Evolutionary conservation across 2,113 vertebrate genomes (phyloP).

Genomic region (Siniperca knerii): DNA sequence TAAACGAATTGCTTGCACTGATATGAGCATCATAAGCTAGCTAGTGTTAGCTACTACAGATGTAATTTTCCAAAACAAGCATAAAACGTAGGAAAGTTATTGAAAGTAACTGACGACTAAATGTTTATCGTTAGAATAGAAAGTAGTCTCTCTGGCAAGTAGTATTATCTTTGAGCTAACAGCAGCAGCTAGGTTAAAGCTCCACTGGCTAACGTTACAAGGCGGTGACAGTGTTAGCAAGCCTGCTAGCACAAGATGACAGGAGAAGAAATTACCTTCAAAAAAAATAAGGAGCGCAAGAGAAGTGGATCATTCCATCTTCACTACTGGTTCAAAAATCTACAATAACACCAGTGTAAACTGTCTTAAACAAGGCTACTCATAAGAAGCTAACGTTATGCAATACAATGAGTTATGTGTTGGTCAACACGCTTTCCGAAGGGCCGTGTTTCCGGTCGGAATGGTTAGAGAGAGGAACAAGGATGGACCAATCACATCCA

Average conservation of each 20-base stretch:
- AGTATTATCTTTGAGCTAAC: background rate
- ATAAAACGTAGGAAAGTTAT: accelerated
- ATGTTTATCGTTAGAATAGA: background rate
- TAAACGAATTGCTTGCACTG: background rate
- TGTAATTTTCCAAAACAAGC: background rate
- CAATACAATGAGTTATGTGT: background rate
- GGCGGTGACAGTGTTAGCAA: slow-evolving; percentile 25
- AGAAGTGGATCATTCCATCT: background rate
- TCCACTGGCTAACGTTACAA: background rate
- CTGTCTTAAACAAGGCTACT: background rate
- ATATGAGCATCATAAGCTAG: background rate
- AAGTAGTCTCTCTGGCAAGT: accelerated
- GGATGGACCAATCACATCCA: slow-evolving; percentile 43
- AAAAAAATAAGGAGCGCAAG: background rate
- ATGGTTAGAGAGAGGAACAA: slow-evolving; percentile 14
- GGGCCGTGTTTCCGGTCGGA: slow-evolving; percentile 67
- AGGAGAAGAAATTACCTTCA: slow-evolving; percentile 26
- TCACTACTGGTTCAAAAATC: accelerated
- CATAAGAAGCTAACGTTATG: background rate
- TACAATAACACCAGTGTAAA: accelerated
- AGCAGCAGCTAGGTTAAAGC: background rate
- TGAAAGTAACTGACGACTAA: accelerated
- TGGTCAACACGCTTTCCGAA: background rate
- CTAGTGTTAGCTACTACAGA: background rate
- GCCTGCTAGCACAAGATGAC: slow-evolving; percentile 3